These are phyloP conservation scores for Drosophila sp. DNA, from an alignment of 1,140 invertebrate genomes.

Conservation along the genomic window DNA sequence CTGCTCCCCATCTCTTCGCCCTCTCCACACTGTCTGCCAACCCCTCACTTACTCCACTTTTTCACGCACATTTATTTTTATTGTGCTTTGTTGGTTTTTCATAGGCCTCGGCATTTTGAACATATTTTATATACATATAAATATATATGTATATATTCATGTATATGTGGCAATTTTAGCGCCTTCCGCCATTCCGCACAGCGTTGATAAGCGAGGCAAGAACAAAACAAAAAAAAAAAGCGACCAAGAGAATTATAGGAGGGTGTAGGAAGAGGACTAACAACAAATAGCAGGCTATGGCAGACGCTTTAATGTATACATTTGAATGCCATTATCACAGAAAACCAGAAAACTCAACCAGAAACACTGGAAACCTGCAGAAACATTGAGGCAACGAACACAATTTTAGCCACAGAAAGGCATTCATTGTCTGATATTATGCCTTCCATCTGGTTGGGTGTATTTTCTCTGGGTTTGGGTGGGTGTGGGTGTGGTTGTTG, in stretches of 20 bases:
- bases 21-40: neutral
- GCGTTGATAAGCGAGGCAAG: conserved; percentile 19
- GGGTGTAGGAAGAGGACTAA: conserved; percentile 44
- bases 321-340: conserved; percentile 78
- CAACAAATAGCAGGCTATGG: conserved; percentile 29
- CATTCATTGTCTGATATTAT: conserved; percentile 68
- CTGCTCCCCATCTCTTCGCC: conserved; percentile 4
- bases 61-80: conserved; percentile 63
- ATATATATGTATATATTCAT: neutral
- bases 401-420: conserved; percentile 44
- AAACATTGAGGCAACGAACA: conserved; percentile 23
- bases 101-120: conserved; percentile 44
- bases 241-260: neutral
- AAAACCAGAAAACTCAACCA: conserved; percentile 44
- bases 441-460: conserved; percentile 13
- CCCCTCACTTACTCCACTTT: conserved; percentile 4
- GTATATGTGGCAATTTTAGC: conserved; percentile 68
- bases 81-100: conserved; percentile 35
- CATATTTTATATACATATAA: conserved; percentile 30
- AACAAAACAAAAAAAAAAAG: neutral
- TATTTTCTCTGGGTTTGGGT: conserved; percentile 21
- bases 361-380: conserved; percentile 51
- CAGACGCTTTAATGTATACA: conserved; percentile 70
- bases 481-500: conserved; percentile 8
- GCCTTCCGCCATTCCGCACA: conserved; percentile 47